Percentiles rank a stretch among this genome's conserved stretches.
Conservation (phyloP, 1,140 invertebrate genomes). For the Latrodectus geometricus region DNA sequence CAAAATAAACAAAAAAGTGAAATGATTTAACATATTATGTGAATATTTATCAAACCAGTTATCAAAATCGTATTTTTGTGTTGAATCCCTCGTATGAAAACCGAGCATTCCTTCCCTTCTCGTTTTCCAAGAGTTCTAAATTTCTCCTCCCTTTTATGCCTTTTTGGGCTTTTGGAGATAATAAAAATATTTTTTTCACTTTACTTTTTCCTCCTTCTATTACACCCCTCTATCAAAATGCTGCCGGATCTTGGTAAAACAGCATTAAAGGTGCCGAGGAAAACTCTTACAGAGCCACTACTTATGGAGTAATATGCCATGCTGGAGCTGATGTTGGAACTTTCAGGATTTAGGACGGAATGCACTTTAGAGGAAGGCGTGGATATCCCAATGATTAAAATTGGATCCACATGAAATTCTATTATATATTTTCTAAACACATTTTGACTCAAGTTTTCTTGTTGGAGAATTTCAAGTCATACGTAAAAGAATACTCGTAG, state of each 20-base stretch:
- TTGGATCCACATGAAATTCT: neutral
- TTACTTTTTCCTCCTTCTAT: constrained; percentile 3
- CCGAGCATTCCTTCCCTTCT: constrained; percentile 14
- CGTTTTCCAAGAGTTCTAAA: constrained; percentile 21
- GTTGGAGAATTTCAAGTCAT: no score
- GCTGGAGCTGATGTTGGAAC: constrained; percentile 1
- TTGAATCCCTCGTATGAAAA: constrained; percentile 11
- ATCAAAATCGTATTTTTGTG: constrained; percentile 43
- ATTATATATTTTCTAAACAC: no score
- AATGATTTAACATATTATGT: no score
- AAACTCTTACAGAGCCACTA: neutral
- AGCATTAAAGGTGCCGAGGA: constrained; percentile 18
- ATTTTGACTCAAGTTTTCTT: no score
- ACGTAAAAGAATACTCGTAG: no score
- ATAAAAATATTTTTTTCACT: constrained; percentile 38
- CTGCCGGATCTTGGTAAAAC: constrained; percentile 2
- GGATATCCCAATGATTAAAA: constrained; percentile 20
- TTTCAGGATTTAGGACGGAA: neutral
- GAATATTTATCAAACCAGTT: neutral
- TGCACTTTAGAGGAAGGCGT: constrained; percentile 1
- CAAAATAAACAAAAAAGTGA: no score
- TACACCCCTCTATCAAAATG: constrained; percentile 25
- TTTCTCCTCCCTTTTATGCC: constrained; percentile 31
- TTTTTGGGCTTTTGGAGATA: constrained; percentile 54
- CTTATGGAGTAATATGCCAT: constrained; percentile 24